Base-by-base conservation (phyloP, 2,797 vertebrate species). In the Scleropages formosus region DNA sequence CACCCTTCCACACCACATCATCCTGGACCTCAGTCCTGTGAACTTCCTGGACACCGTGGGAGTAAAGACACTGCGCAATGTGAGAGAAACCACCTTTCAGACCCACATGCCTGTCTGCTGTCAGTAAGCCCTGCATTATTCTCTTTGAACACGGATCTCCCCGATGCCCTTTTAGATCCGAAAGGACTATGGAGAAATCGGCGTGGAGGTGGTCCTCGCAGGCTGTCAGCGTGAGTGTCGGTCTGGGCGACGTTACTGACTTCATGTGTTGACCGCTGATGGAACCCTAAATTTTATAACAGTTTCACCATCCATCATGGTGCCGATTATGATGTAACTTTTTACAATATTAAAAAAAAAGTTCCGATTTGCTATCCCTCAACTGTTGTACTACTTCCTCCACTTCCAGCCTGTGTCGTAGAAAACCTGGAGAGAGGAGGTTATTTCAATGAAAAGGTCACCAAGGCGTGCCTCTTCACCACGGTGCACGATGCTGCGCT, bases 11-110 rank as follows among this genome's bases (percentile, higher is more conserved):
- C 84, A 87, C 0, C 82, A 91, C 0, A 77, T 99, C 31, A 27
- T 98, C 82, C 89, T 99, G 71, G 97, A 98, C 85, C 91, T 99
- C 78, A 91, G 92, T 46, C 75, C 96, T 0, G 89, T 96, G 73
- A 98, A 91, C 85, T 98, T 98, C 0, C 88, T 98, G 84, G 97
- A 99, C 73, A 97, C 94, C 0, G 95, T 98, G 72, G 94, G 91
- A 75, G 87, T 98, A 79, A 98, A 98, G 86, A 93, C 87, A 2
- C 81, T 98, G 59, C 88, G 90, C 85, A 94, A 90, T 0, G 97
- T 99, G 88, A 86, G 93, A 71, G 24, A 27, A 18, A 53, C 56
- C 20, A 4, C 58, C 11, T 26, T 13, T 53, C 66, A 22, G 26
- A n/a, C 39, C 68, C 20, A n/a, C n/a, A 56, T 51, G 27, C 74